Evolutionary conservation across 1,140 invertebrate species (phyloP).

Genomic region (Dinoponera quadriceps): DNA sequence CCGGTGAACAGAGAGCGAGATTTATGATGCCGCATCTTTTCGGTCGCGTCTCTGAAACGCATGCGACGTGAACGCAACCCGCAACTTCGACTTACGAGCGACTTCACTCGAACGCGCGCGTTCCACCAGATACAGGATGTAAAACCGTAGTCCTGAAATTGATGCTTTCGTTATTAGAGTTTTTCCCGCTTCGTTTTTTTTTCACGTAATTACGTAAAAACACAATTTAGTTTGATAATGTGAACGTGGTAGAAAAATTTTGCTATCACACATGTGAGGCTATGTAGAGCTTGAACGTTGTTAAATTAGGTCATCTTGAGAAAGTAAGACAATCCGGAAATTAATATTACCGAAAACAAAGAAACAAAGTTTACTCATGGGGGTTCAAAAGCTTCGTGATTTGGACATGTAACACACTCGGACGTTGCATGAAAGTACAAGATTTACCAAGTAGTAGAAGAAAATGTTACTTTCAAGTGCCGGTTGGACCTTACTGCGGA

Average conservation of each 20-base stretch:
- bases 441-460: neutral
- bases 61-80: neutral
- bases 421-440: neutral
- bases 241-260: too few species aligned
- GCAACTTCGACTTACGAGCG: neutral
- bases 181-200: too few species aligned
- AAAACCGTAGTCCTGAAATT: neutral
- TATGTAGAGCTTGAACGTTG: too few species aligned
- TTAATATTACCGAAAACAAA: too few species aligned
- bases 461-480: neutral
- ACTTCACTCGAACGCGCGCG: neutral
- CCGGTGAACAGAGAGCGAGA: neutral
- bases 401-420: neutral
- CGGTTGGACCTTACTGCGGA: constrained; percentile 14
- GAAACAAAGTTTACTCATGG: too few species aligned
- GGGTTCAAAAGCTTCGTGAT: too few species aligned
- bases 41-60: constrained; percentile 27
- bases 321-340: too few species aligned
- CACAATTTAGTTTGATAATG: too few species aligned
- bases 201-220: too few species aligned
- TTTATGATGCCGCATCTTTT: constrained; percentile 17
- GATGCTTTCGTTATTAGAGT: too few species aligned
- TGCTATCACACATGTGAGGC: too few species aligned
- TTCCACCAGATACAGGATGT: neutral
- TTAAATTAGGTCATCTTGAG: too few species aligned